These are phyloP conservation scores for Protaetia brevitarsis DNA, from an alignment of 1,140 invertebrate genomes.

Conservation along the genomic window DNA sequence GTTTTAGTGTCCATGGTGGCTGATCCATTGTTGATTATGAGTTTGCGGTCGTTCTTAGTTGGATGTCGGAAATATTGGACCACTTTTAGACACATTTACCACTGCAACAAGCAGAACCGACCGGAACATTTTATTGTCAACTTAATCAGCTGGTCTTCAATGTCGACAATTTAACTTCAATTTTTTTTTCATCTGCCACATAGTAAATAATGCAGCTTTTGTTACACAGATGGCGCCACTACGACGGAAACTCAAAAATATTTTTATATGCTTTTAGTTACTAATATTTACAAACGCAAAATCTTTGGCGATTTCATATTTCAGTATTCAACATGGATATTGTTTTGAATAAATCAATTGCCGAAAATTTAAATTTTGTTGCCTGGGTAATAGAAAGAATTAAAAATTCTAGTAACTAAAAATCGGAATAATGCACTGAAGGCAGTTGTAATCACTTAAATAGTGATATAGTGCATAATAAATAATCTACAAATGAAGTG, in stretches of 20 bases:
- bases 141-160: slow-evolving; percentile 47
- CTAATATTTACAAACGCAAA: background rate
- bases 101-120: slow-evolving; percentile 35
- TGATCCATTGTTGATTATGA: slow-evolving; percentile 39
- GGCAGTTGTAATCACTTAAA: no score
- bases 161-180: slow-evolving; percentile 35
- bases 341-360: no score
- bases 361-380: no score
- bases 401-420: no score
- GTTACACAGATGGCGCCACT: background rate
- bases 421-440: no score
- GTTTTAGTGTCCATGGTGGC: slow-evolving; percentile 42
- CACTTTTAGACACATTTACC: slow-evolving; percentile 40
- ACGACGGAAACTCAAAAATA: background rate
- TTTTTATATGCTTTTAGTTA: background rate
- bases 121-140: slow-evolving; percentile 48
- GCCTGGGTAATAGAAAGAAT: no score
- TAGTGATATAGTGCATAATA: no score
- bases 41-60: slow-evolving; percentile 29
- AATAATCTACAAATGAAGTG: no score
- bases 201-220: slow-evolving; percentile 5
- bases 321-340: no score
- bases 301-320: background rate
- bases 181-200: slow-evolving; percentile 18
- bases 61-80: slow-evolving; percentile 32